Conservation (phyloP, 2,797 vertebrate genomes). For the Coregonus sp. region DNA sequence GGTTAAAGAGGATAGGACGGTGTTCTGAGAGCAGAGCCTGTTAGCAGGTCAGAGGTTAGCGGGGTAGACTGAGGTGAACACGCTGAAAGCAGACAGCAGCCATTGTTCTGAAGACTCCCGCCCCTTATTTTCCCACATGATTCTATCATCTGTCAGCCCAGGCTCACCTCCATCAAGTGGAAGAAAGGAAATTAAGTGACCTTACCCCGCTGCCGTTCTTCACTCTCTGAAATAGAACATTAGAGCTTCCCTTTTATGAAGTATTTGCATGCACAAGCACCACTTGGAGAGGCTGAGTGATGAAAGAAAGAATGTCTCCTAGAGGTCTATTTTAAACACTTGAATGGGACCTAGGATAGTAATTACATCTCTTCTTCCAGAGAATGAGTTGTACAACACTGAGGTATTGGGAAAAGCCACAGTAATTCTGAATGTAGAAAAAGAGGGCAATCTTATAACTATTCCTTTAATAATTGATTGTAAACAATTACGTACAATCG, state of each 20-base stretch:
- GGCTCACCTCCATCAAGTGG: slow-evolving; percentile 39
- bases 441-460: neutral
- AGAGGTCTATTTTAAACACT: slow-evolving; percentile 1
- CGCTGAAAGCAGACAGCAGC: slow-evolving; percentile 52
- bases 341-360: neutral
- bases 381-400: neutral
- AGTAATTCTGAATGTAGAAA: neutral
- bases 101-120: slow-evolving; percentile 43
- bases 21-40: slow-evolving; percentile 17
- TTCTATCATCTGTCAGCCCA: slow-evolving; percentile 59
- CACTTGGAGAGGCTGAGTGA: slow-evolving; percentile 15
- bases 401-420: neutral
- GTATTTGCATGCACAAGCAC: slow-evolving; percentile 34
- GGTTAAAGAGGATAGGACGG: neutral
- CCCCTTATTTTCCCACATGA: slow-evolving; percentile 57
- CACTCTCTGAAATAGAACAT: slow-evolving; percentile 15
- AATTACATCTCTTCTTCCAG: slow-evolving; percentile 9
- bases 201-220: slow-evolving; percentile 20
- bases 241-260: slow-evolving; percentile 1
- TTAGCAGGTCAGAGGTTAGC: slow-evolving; percentile 27
- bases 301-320: neutral
- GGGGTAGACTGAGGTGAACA: slow-evolving; percentile 51
- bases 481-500: neutral
- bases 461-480: neutral
- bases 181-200: slow-evolving; percentile 28